phyloP scores from a whole-genome alignment of 2,797 vertebrate species.

The Rhyacichthys aspro region DNA sequence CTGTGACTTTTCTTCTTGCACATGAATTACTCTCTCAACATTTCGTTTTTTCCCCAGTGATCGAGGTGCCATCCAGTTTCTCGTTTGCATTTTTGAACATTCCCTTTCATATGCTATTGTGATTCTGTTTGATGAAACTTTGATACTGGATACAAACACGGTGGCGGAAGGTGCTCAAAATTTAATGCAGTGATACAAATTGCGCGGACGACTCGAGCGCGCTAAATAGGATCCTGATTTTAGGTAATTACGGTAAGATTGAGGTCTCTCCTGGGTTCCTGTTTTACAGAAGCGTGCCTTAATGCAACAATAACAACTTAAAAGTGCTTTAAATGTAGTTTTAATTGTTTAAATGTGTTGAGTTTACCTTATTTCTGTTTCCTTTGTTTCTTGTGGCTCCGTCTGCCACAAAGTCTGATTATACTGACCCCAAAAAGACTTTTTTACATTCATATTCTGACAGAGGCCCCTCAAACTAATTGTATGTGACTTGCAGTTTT shows the following conservation, averaged over 20 bases:
- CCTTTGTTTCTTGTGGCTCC: not conserved
- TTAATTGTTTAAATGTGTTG: slow-evolving; percentile 3
- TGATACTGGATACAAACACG: slow-evolving; percentile 36
- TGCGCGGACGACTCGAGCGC: slow-evolving; percentile 17
- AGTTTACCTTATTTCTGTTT: not conserved
- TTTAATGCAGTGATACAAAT: slow-evolving; percentile 33
- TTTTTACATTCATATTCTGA: too few relatives aligned
- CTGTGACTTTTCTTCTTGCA: not conserved
- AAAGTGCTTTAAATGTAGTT: not conserved
- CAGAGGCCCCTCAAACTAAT: not conserved
- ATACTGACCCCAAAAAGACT: not conserved
- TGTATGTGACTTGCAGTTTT: too few relatives aligned
- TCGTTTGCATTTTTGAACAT: slow-evolving; percentile 8
- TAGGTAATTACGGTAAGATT: slow-evolving; percentile 17
- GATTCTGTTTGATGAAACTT: slow-evolving; percentile 59
- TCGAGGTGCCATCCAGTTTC: not conserved
- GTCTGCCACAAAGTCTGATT: slow-evolving; percentile 6
- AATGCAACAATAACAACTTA: not conserved
- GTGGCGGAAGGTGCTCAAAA: slow-evolving; percentile 34
- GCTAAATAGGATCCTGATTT: slow-evolving; percentile 16
- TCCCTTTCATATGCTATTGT: slow-evolving; percentile 30
- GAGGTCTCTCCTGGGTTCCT: slow-evolving; percentile 4
- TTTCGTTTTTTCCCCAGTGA: not conserved
- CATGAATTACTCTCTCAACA: slow-evolving; percentile 1
- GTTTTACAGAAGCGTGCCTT: slow-evolving; percentile 1